phyloP scores from a whole-genome alignment of 1,140 invertebrate species.

The Panagrolaimus sp. region DNA sequence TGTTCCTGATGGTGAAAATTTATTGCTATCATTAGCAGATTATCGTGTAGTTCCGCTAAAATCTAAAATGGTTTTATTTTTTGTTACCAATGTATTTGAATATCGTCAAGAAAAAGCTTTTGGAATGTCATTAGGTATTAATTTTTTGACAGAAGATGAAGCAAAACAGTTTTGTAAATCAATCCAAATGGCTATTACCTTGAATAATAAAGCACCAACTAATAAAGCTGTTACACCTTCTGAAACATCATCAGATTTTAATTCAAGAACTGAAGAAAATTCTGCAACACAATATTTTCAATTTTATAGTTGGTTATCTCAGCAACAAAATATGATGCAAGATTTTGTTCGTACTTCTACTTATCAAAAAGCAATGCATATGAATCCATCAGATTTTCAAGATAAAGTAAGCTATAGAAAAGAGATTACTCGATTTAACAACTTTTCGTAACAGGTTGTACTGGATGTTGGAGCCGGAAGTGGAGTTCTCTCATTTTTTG shows the following conservation, averaged over 20 bases:
- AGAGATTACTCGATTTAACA: too few relatives aligned
- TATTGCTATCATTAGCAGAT: not conserved
- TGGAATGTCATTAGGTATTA: not conserved
- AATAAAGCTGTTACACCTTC: not conserved
- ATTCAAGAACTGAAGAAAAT: conserved; percentile 34
- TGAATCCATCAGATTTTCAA: conserved; percentile 85
- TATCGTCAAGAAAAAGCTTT: not conserved
- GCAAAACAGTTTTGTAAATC: not conserved
- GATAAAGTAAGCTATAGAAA: conserved; percentile 62
- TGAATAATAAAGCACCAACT: not conserved
- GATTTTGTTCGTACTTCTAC: conserved; percentile 96
- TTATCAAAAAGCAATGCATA: conserved; percentile 90
- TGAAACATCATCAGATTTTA: conserved; percentile 31
- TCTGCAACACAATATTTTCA: conserved; percentile 60
- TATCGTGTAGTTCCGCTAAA: conserved; percentile 4
- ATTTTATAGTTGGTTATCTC: conserved; percentile 96
- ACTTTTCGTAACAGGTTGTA: conserved; percentile 73
- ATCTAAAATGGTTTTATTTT: not conserved
- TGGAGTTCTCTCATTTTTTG: conserved; percentile 96
- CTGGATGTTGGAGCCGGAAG: conserved; percentile 94
- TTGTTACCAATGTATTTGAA: not conserved
- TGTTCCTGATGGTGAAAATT: not conserved
- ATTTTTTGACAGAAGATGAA: not conserved
- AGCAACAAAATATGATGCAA: conserved; percentile 99
- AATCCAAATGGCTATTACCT: not conserved